Conservation (phyloP, 1,140 invertebrate genomes). For the Chlorops oryzae region DNA sequence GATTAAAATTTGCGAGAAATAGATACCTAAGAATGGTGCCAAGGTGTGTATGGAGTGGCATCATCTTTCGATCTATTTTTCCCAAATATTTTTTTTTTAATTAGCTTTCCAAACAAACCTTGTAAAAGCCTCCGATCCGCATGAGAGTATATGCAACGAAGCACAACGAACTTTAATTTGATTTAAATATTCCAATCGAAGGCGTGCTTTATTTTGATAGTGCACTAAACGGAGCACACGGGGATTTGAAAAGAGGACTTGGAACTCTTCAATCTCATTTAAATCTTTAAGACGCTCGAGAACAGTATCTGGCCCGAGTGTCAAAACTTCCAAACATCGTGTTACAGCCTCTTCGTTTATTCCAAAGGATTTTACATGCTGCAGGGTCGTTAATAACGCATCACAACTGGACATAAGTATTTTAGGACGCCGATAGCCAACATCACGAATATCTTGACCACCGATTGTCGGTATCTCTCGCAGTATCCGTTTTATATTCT, state of each 20-base stretch:
- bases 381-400: slow-evolving; percentile 48
- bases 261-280: slow-evolving; percentile 50
- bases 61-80: background rate
- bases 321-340: slow-evolving; percentile 51
- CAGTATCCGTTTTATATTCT: slow-evolving; percentile 52
- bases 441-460: slow-evolving; percentile 50
- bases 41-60: too few relatives aligned
- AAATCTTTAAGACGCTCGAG: slow-evolving; percentile 50
- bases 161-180: slow-evolving; percentile 52
- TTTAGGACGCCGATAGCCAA: slow-evolving; percentile 50
- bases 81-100: too few relatives aligned
- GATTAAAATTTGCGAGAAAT: background rate
- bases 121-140: slow-evolving; percentile 52
- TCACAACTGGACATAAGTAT: slow-evolving; percentile 53
- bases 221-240: slow-evolving; percentile 53
- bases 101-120: slow-evolving; percentile 47
- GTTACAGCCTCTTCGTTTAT: slow-evolving; percentile 50
- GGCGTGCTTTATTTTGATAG: slow-evolving; percentile 53
- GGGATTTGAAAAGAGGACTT: slow-evolving; percentile 51
- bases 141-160: slow-evolving; percentile 53
- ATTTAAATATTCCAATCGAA: slow-evolving; percentile 51
- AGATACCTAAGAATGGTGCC: background rate
- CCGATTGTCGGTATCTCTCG: slow-evolving; percentile 50
- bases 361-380: slow-evolving; percentile 49
- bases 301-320: slow-evolving; percentile 51